Evolutionary conservation across 2,888 invertebrate species (phyloP).

Genomic region (Meloe dianella): DNA sequence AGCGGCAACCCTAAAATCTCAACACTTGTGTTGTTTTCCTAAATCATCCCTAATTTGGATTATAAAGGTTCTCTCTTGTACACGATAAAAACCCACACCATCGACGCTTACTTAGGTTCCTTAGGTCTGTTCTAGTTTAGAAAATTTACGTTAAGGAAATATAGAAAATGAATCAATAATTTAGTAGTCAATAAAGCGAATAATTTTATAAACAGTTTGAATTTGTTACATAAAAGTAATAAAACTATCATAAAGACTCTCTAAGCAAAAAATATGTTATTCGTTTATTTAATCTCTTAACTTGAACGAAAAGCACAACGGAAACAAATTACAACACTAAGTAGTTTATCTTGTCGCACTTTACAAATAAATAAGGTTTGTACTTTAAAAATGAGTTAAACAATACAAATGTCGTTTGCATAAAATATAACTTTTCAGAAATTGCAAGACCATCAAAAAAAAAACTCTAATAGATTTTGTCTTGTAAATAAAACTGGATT

Average conservation of each 20-base stretch:
- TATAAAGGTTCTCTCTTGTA: neutral
- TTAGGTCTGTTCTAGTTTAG: too few relatives aligned
- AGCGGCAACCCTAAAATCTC: neutral
- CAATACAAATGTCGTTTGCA: too few relatives aligned
- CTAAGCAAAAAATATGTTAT: constrained; percentile 26
- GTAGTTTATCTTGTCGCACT: constrained; percentile 31
- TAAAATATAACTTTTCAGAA: neutral
- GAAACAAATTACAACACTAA: constrained; percentile 32
- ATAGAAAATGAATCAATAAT: too few relatives aligned
- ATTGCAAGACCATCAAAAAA: neutral
- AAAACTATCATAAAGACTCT: constrained; percentile 26
- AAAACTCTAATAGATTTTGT: neutral
- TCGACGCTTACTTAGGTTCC: neutral
- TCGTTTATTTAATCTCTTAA: constrained; percentile 29
- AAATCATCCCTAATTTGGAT: neutral
- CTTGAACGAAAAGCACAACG: constrained; percentile 25
- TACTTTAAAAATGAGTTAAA: constrained; percentile 27
- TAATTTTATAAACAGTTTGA: constrained; percentile 6
- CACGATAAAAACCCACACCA: neutral
- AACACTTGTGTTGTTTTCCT: neutral
- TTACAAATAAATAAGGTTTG: constrained; percentile 29
- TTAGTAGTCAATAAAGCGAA: neutral
- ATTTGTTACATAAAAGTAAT: neutral
- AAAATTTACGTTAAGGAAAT: too few relatives aligned
- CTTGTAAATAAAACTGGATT: neutral